Base-by-base conservation (phyloP, 2,113 vertebrate genomes). In the Cyanocitta stelleri region DNA sequence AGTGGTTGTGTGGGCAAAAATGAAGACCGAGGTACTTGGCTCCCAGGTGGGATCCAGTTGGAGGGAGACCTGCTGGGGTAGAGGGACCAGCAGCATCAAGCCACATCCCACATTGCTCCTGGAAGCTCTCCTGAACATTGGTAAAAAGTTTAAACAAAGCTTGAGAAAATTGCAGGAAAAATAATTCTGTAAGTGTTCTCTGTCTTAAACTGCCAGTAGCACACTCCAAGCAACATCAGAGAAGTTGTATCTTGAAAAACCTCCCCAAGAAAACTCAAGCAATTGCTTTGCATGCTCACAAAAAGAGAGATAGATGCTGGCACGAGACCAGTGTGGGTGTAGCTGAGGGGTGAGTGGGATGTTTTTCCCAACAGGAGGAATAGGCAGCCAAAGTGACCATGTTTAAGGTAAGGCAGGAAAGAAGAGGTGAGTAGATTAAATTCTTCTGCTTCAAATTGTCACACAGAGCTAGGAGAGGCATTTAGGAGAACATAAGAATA, bases 361-460 rank as follows among this genome's bases (percentile, higher is more conserved):
- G 52, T 74, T 81, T 59, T n/a, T 67, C 37, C n/a, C 62, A 75
- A 16, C 13, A 59, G 48, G 72, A 59, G 22, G 22, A 86, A 44
- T 1, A 2, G 19, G 48, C 56, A 79, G 76, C 14, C 62, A 41
- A 14, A 0, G 1, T 0, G 0, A 48, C 16, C 13, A 1, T 11
- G 12, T 62, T 44, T 63, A 83, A 91, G n/a, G 61, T 30, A 44
- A 58, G 11, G 35, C 27, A 54, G 44, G 43, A 72, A 72, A 79
- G 37, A 56, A 71, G 43, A 72, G 21, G 14, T 18, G 48, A 80
- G 62, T 1, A 62, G 52, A n/a, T 51, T 33, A 84, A 87, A 73
- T 46, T 5, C 8, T 63, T 55, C 39, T 63, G 22, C 43, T 49
- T 35, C 49, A 67, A 46, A 77, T 69, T 35, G n/a, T 78, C 64